These are phyloP conservation scores for Ormyrus pomaceus DNA, from an alignment of 2,888 invertebrate genomes.

Conservation along the genomic window DNA sequence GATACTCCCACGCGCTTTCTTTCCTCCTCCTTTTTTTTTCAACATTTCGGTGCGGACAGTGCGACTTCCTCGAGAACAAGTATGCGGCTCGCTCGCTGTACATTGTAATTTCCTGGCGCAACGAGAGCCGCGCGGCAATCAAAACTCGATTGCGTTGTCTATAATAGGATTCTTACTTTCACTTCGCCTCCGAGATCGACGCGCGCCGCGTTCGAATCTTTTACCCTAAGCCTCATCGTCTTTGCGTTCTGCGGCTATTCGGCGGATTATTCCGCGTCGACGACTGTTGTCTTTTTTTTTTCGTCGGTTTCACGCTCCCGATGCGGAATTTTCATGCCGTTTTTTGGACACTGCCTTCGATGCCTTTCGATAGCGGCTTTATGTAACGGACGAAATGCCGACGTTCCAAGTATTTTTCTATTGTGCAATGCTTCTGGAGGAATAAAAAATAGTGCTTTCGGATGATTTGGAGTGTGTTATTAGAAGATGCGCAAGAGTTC, in stretches of 20 bases:
- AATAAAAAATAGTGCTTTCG: too few species aligned
- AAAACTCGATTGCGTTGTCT: conserved; percentile 46
- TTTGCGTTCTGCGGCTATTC: conserved; percentile 5
- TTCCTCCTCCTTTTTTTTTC: conserved; percentile 14
- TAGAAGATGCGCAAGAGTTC: too few species aligned
- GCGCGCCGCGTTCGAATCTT: conserved; percentile 13
- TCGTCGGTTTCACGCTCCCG: conserved; percentile 18
- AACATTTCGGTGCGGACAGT: too few species aligned
- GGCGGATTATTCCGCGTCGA: background rate
- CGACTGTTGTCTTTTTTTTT: background rate
- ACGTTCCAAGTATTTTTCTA: background rate
- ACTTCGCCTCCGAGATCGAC: conserved; percentile 60
- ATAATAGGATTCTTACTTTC: conserved; percentile 67
- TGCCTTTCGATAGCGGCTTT: background rate
- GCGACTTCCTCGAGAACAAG: conserved; percentile 8
- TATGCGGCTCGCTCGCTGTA: conserved; percentile 38
- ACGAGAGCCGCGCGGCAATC: conserved; percentile 39
- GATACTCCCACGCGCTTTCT: background rate
- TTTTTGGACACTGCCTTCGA: background rate
- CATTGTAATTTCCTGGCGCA: conserved; percentile 29
- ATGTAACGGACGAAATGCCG: conserved; percentile 12
- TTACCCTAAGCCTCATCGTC: conserved; percentile 27
- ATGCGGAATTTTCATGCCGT: conserved; percentile 22
- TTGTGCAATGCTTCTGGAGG: background rate
- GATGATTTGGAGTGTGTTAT: too few species aligned